These are phyloP conservation scores for Zaprionus africanus DNA, from an alignment of 1,140 invertebrate genomes.

Conservation along the genomic window DNA sequence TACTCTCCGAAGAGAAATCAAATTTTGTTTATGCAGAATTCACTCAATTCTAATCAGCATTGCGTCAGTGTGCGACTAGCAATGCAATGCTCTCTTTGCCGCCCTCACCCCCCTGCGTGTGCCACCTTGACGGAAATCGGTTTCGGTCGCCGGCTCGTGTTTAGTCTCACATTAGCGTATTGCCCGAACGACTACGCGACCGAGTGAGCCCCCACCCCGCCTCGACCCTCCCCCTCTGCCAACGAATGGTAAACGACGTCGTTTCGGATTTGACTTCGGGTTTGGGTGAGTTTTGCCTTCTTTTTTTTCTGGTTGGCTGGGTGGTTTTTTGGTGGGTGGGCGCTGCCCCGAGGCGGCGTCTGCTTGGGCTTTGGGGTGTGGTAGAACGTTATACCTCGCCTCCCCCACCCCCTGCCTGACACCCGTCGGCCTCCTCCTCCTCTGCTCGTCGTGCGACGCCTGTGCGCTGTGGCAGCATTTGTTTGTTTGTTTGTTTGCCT, in stretches of 20 bases:
- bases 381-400: neutral
- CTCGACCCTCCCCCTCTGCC: neutral
- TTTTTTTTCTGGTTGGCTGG: constrained; percentile 8
- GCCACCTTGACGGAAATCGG: constrained; percentile 64
- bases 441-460: neutral
- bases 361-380: constrained; percentile 50
- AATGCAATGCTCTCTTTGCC: neutral
- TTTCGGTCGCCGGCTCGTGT: constrained; percentile 67
- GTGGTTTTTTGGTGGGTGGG: constrained; percentile 11
- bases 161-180: constrained; percentile 78
- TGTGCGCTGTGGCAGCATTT: constrained; percentile 26
- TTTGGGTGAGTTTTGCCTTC: neutral
- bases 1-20: neutral
- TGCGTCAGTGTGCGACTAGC: constrained; percentile 18
- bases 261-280: constrained; percentile 36
- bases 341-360: constrained; percentile 40
- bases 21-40: neutral
- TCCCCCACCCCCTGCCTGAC: neutral
- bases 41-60: constrained; percentile 8
- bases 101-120: neutral
- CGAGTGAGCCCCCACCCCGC: constrained; percentile 14
- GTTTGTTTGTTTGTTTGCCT: constrained; percentile 70
- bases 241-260: constrained; percentile 59
- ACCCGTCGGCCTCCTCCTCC: neutral
- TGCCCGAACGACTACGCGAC: constrained; percentile 17